Evolutionary conservation across 2,888 invertebrate genomes (phyloP).

Genomic region (Tetheella fluctuosa): DNA sequence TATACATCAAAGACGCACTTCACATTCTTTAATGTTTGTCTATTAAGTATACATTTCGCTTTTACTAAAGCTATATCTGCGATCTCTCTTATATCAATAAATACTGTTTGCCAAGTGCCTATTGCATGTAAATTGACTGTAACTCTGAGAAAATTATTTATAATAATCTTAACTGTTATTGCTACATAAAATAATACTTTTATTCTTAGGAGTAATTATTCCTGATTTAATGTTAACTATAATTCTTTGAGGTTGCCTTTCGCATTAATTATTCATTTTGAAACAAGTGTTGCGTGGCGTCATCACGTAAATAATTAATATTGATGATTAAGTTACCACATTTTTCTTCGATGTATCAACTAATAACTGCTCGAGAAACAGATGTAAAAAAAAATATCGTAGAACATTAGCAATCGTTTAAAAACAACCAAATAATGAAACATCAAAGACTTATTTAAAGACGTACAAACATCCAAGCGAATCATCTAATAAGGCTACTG

Average conservation of each 20-base stretch:
- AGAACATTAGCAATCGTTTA: too few relatives aligned
- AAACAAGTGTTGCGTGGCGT: neutral
- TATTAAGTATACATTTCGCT: neutral
- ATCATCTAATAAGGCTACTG: neutral
- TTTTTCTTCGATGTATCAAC: neutral
- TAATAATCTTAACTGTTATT: conserved; percentile 1
- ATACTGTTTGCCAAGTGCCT: conserved; percentile 1
- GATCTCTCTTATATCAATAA: conserved; percentile 6
- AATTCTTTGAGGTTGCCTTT: neutral
- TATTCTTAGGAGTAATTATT: neutral
- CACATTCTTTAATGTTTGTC: neutral
- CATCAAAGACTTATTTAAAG: too few relatives aligned
- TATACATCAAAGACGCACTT: neutral
- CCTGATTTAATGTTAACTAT: neutral
- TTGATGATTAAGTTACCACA: neutral
- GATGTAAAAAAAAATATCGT: too few relatives aligned
- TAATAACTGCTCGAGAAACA: too few relatives aligned
- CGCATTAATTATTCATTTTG: neutral
- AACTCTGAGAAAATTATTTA: neutral
- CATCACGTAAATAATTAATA: conserved; percentile 2
- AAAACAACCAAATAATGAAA: too few relatives aligned
- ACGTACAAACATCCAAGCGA: too few relatives aligned
- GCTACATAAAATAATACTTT: neutral
- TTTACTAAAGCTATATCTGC: conserved; percentile 3
- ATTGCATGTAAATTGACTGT: neutral